phyloP scores from a whole-genome alignment of 37 sponge, comb jelly and placozoan genomes.

The Oscarella lobularis region DNA sequence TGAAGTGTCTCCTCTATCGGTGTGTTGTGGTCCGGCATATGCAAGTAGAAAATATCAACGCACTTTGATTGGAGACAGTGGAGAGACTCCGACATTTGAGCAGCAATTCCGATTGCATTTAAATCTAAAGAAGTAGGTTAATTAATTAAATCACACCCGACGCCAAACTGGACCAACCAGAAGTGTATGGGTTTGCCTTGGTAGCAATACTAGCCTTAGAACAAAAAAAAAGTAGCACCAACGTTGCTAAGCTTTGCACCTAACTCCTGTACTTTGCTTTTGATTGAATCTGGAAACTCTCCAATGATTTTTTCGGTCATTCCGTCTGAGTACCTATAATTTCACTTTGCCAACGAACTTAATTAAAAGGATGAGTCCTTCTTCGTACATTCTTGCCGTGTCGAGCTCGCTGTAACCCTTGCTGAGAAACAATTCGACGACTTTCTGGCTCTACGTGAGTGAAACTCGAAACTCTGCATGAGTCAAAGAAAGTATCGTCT shows the following conservation, averaged over 20 bases:
- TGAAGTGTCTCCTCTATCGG: slow-evolving; percentile 74
- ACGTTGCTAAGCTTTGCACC: too few species aligned
- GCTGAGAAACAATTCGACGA: slow-evolving; percentile 34
- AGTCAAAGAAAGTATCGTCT: too few species aligned
- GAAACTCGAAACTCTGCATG: too few species aligned
- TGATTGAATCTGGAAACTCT: too few species aligned
- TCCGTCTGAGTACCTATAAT: too few species aligned
- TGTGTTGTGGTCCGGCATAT: slow-evolving; percentile 75
- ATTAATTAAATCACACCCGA: too few species aligned
- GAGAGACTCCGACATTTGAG: slow-evolving; percentile 26
- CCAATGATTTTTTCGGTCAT: too few species aligned
- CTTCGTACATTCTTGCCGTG: slow-evolving; percentile 59
- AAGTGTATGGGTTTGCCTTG: slow-evolving; percentile 47
- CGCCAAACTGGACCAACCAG: too few species aligned
- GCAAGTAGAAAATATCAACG: slow-evolving; percentile 80
- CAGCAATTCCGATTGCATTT: slow-evolving; percentile 27
- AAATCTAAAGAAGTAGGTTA: slow-evolving; percentile 14
- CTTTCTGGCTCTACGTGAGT: slow-evolving; percentile 30
- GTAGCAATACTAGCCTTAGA: slow-evolving; percentile 41
- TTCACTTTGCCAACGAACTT: too few species aligned
- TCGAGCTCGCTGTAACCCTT: slow-evolving; percentile 52
- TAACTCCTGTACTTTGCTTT: too few species aligned
- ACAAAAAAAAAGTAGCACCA: too few species aligned
- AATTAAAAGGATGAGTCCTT: too few species aligned
- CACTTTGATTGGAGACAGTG: slow-evolving; percentile 35